Percentiles rank a stretch among this genome's conserved stretches.
Conservation (phyloP, 2,888 invertebrate species). For the Dryomyza anilis region DNA sequence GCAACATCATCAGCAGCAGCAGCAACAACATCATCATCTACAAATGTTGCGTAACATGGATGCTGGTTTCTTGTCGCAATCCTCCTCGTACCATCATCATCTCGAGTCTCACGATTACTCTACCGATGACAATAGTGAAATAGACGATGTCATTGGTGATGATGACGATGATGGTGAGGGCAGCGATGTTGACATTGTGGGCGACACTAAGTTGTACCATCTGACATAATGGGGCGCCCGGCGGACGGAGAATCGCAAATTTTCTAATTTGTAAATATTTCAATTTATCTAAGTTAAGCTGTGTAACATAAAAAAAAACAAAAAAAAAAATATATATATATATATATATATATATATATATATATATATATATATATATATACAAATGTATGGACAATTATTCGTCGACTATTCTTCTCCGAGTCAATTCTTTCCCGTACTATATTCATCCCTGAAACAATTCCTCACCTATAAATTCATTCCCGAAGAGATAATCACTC, state of each 20-base stretch:
- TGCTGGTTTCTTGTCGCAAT: slow-evolving; percentile 33
- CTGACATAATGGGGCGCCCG: slow-evolving; percentile 50
- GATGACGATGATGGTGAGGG: slow-evolving; percentile 52
- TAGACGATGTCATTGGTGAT: too few relatives aligned
- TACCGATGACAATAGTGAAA: slow-evolving; percentile 58
- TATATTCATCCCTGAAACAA: too few relatives aligned
- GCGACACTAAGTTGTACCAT: slow-evolving; percentile 57
- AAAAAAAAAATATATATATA: neutral
- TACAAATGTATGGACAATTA: too few relatives aligned
- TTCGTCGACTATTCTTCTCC: too few relatives aligned
- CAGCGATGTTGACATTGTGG: slow-evolving; percentile 61
- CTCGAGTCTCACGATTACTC: slow-evolving; percentile 50
- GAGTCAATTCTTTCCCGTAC: too few relatives aligned
- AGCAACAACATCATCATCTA: slow-evolving; percentile 41
- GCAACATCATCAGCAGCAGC: slow-evolving; percentile 24
- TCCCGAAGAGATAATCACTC: too few relatives aligned
- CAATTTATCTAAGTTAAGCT: neutral
- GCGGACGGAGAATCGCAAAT: neutral
- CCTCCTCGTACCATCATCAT: slow-evolving; percentile 40
- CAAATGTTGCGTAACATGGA: slow-evolving; percentile 45
- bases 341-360: too few relatives aligned
- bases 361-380: too few relatives aligned
- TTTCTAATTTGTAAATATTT: slow-evolving; percentile 19
- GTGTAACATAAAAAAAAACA: neutral
- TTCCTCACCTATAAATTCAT: too few relatives aligned